These are phyloP conservation scores for Papilio glaucus DNA, from an alignment of 1,140 invertebrate species.

Conservation along the genomic window DNA sequence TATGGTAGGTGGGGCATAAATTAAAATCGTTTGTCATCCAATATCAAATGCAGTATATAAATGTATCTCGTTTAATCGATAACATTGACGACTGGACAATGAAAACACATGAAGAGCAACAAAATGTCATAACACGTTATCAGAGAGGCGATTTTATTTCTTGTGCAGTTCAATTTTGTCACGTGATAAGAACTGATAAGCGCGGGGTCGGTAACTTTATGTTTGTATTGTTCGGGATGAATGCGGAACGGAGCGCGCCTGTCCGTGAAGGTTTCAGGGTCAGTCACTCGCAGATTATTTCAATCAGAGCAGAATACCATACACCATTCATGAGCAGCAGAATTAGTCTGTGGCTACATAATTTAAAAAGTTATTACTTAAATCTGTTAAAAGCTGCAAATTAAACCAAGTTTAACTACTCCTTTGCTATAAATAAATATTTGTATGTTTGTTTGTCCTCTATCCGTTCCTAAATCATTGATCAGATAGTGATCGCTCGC, in stretches of 20 bases:
- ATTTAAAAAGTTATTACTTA: too few relatives aligned
- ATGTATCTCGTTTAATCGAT: neutral
- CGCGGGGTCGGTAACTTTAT: constrained; percentile 45
- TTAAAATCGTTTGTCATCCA: neutral
- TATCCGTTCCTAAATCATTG: too few relatives aligned
- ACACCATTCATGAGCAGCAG: too few relatives aligned
- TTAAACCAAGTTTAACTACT: too few relatives aligned
- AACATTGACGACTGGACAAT: neutral
- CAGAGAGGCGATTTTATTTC: neutral
- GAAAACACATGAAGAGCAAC: constrained; percentile 3
- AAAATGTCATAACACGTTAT: constrained; percentile 7
- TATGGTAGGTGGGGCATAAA: too few relatives aligned
- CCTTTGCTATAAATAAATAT: too few relatives aligned
- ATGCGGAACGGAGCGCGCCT: constrained; percentile 1
- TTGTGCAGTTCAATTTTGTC: constrained; percentile 45
- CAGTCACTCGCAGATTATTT: too few relatives aligned
- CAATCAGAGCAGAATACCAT: too few relatives aligned
- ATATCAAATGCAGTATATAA: neutral
- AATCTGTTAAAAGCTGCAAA: too few relatives aligned
- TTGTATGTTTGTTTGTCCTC: too few relatives aligned
- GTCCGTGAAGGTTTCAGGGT: neutral
- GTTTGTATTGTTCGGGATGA: constrained; percentile 27
- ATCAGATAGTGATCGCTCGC: too few relatives aligned
- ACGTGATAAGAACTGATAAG: constrained; percentile 52
- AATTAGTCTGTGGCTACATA: too few relatives aligned